A percentile compares a stretch with the other conserved stretches of the same genome.
These are phyloP conservation scores for Aythya baeri DNA, from an alignment of 2,113 vertebrate species.

Conservation along the genomic window DNA sequence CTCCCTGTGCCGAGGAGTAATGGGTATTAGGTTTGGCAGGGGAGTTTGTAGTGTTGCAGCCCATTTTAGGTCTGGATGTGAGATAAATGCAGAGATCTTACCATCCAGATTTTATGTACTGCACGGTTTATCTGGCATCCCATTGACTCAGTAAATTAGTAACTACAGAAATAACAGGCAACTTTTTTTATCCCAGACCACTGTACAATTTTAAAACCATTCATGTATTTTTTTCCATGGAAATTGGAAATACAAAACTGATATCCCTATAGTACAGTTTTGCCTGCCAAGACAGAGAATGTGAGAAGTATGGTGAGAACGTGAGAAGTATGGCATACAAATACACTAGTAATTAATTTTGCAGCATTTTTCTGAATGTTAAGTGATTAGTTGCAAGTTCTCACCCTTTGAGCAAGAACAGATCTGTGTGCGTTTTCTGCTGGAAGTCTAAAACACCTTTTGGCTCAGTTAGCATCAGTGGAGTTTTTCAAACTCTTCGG, in stretches of 20 bases:
- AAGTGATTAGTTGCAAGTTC: not conserved
- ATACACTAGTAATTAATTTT: constrained; percentile 14
- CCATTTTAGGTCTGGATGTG: not conserved
- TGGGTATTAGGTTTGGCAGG: not conserved
- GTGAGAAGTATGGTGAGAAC: not conserved
- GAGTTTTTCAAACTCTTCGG: not conserved
- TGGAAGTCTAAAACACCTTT: not conserved
- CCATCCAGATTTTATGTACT: not conserved
- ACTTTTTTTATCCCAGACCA: not conserved
- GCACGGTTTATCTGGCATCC: not conserved
- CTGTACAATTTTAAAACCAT: constrained; percentile 3
- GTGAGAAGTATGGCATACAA: not conserved
- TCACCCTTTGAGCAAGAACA: not conserved
- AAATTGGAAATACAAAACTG: not conserved
- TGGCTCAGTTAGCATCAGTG: not conserved
- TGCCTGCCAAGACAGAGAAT: not conserved
- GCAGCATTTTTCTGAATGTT: not conserved
- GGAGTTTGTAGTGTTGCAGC: not conserved
- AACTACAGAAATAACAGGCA: not conserved
- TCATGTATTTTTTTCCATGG: not conserved
- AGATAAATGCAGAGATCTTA: not conserved
- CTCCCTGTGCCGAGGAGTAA: not conserved
- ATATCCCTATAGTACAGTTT: not conserved
- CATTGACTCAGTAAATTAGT: not conserved
- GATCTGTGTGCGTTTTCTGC: not conserved